phyloP scores from a whole-genome alignment of 2,113 vertebrate genomes.

The Cercopithecus mona region DNA sequence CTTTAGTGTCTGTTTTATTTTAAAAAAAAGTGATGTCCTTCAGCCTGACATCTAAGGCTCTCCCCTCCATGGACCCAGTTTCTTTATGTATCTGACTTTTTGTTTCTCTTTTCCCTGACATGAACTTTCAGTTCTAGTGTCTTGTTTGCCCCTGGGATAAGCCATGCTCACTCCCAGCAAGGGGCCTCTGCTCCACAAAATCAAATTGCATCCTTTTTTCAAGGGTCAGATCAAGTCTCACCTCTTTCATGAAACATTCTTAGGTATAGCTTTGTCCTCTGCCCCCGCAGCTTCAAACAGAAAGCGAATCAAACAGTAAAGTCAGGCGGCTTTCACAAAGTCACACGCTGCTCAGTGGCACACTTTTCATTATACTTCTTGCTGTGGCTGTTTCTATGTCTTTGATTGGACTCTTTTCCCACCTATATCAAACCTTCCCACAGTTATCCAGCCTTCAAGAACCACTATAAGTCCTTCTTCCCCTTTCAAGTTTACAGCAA shows the following conservation, averaged over 20 bases:
- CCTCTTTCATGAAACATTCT: not conserved
- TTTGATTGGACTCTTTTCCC: not conserved
- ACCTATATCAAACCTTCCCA: not conserved
- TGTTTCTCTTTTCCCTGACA: not conserved
- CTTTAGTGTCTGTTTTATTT: not conserved
- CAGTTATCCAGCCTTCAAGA: not conserved
- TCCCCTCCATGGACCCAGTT: not conserved
- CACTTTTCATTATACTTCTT: not conserved
- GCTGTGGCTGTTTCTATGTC: not conserved
- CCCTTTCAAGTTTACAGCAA: not conserved
- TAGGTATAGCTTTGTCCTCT: not conserved
- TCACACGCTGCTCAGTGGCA: not conserved
- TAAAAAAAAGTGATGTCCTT: not conserved
- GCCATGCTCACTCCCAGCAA: not conserved
- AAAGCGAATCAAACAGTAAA: conserved; percentile 1
- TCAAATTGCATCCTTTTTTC: not conserved
- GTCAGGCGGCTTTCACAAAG: not conserved
- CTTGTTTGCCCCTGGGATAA: not conserved
- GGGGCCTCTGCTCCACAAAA: not conserved
- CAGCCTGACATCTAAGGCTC: not conserved
- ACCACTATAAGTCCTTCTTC: not conserved
- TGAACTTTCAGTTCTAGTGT: not conserved
- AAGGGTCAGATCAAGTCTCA: not conserved
- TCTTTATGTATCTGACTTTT: not conserved
- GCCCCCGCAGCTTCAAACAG: not conserved